These are phyloP conservation scores for Tholera decimalis DNA, from an alignment of 2,888 invertebrate genomes.

Conservation along the genomic window DNA sequence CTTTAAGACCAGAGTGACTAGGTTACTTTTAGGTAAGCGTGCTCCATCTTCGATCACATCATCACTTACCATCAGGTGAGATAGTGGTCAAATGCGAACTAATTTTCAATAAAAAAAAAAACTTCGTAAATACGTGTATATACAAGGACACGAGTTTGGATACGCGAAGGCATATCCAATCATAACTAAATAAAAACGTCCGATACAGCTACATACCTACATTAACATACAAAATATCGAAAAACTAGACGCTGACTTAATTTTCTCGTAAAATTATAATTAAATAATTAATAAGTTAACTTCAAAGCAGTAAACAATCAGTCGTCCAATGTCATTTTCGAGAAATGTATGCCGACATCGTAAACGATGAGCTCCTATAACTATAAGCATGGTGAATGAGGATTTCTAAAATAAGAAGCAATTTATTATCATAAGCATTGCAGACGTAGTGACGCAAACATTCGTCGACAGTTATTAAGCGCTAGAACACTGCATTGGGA, in stretches of 20 bases:
- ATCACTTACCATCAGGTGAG: no score
- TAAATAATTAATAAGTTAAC: conserved; percentile 56
- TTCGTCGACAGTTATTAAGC: conserved; percentile 90
- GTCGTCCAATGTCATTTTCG: conserved; percentile 81
- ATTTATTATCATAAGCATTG: conserved; percentile 88
- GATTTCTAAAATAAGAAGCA: conserved; percentile 89
- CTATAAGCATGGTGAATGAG: conserved; percentile 85
- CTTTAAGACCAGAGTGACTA: no score
- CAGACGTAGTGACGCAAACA: conserved; percentile 87
- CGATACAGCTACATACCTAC: background rate
- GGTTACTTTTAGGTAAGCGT: no score
- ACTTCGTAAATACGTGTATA: no score
- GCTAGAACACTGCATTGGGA: conserved; percentile 84
- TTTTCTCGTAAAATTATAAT: conserved; percentile 29
- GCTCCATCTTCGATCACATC: no score
- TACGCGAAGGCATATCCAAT: no score
- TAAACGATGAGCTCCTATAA: conserved; percentile 81
- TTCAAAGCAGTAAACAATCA: conserved; percentile 73
- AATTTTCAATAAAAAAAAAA: no score
- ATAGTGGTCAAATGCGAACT: no score
- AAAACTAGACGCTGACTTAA: background rate
- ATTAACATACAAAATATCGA: conserved; percentile 6
- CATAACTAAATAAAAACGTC: background rate
- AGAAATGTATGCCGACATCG: conserved; percentile 81
- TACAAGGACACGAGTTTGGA: no score